These are phyloP conservation scores for Sarcophaga bullata DNA, from an alignment of 1,140 invertebrate species.

Conservation along the genomic window DNA sequence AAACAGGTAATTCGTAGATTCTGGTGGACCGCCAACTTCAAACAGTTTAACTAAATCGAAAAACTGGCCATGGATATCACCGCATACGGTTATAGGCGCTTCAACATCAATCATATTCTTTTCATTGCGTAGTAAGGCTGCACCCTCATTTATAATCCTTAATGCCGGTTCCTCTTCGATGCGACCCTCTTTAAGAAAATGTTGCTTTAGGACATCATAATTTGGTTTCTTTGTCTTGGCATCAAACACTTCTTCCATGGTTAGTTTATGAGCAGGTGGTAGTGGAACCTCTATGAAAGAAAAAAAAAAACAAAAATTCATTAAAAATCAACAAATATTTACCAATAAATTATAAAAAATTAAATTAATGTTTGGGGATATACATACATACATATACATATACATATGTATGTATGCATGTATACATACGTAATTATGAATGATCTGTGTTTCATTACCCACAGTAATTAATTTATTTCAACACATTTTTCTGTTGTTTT, in stretches of 20 bases:
- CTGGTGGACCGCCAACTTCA: constrained; percentile 97
- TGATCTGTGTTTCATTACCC: too few species aligned
- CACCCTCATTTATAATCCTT: constrained; percentile 97
- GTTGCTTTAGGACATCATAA: constrained; percentile 96
- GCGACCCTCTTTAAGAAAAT: constrained; percentile 98
- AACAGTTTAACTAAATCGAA: constrained; percentile 99
- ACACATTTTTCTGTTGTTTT: neutral
- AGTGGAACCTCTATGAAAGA: constrained; percentile 83
- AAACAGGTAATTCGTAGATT: constrained; percentile 99
- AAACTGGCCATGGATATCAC: constrained; percentile 99
- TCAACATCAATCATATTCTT: constrained; percentile 99
- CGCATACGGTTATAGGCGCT: constrained; percentile 99
- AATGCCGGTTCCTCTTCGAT: constrained; percentile 96
- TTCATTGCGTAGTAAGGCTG: constrained; percentile 92
- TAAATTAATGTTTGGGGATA: too few species aligned
- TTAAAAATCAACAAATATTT: too few species aligned
- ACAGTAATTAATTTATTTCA: neutral
- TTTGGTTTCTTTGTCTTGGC: constrained; percentile 90
- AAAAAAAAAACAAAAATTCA: too few species aligned
- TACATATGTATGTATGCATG: too few species aligned
- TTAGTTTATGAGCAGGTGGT: constrained; percentile 96
- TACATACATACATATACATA: too few species aligned
- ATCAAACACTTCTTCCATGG: constrained; percentile 97
- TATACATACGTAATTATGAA: neutral
- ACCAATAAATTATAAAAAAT: too few species aligned